Conservation (phyloP, 2,113 vertebrate genomes). For the Lepus europaeus region DNA sequence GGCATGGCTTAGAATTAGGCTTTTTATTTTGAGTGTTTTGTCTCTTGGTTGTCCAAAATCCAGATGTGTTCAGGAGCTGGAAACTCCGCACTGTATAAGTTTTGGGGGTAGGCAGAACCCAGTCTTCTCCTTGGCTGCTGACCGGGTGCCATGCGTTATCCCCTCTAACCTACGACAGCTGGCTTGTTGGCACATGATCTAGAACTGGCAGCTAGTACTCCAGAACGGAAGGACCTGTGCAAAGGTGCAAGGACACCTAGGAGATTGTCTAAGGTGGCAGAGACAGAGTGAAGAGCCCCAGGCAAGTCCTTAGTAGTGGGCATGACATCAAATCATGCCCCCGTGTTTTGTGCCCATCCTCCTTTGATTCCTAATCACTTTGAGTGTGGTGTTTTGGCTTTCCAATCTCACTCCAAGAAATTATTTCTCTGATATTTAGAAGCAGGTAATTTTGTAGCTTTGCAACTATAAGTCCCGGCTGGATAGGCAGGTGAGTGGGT, state of each 20-base stretch:
- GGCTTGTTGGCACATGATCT: neutral
- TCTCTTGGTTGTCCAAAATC: neutral
- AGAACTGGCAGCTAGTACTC: neutral
- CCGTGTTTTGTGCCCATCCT: neutral
- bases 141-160: neutral
- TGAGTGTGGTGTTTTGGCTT: neutral
- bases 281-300: neutral
- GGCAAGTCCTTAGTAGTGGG: neutral
- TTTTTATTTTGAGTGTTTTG: neutral
- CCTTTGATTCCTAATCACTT: neutral
- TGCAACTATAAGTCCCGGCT: neutral
- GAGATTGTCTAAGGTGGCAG: neutral
- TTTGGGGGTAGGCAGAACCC: neutral
- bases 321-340: neutral
- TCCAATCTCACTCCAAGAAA: slow-evolving; percentile 20
- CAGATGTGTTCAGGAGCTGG: neutral
- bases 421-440: slow-evolving; percentile 8
- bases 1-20: neutral
- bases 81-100: neutral
- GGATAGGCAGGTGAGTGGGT: neutral
- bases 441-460: neutral
- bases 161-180: neutral
- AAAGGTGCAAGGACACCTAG: neutral
- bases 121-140: neutral
- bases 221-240: neutral